Evolutionary conservation across 2,888 invertebrate species (phyloP).

Genomic region (Scaptomyza polygonia): DNA sequence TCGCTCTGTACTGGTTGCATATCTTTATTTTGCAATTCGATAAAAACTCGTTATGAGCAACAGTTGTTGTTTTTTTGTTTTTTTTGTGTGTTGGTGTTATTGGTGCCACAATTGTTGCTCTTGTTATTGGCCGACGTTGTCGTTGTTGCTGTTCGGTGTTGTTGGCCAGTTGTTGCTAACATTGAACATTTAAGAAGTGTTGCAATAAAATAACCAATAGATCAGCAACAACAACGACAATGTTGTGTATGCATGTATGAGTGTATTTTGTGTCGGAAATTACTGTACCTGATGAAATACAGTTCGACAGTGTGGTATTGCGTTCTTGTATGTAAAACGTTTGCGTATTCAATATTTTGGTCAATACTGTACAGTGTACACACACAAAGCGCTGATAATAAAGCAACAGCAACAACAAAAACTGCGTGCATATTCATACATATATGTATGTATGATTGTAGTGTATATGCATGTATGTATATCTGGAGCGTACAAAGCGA

Average conservation of each 20-base stretch:
- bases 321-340: slow-evolving; percentile 36
- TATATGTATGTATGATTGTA: neutral
- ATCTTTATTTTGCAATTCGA: slow-evolving; percentile 78
- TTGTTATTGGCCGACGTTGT: slow-evolving; percentile 70
- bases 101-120: slow-evolving; percentile 80
- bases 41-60: slow-evolving; percentile 77
- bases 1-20: slow-evolving; percentile 62
- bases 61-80: slow-evolving; percentile 40
- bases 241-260: slow-evolving; percentile 17
- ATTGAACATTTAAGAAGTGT: slow-evolving; percentile 78
- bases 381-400: slow-evolving; percentile 42
- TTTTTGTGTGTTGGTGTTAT: slow-evolving; percentile 53
- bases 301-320: slow-evolving; percentile 35
- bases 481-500: slow-evolving; percentile 52
- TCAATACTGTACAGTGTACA: slow-evolving; percentile 41
- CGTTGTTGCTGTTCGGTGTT: slow-evolving; percentile 37
- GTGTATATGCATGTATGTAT: slow-evolving; percentile 15
- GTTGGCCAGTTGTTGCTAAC: slow-evolving; percentile 69
- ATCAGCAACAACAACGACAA: slow-evolving; percentile 65
- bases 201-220: slow-evolving; percentile 75
- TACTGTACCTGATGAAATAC: slow-evolving; percentile 44
- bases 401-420: slow-evolving; percentile 20
- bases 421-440: slow-evolving; percentile 31
- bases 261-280: slow-evolving; percentile 28
- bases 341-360: slow-evolving; percentile 51